phyloP scores from a whole-genome alignment of 2,113 vertebrate species.

The Riparia riparia region DNA sequence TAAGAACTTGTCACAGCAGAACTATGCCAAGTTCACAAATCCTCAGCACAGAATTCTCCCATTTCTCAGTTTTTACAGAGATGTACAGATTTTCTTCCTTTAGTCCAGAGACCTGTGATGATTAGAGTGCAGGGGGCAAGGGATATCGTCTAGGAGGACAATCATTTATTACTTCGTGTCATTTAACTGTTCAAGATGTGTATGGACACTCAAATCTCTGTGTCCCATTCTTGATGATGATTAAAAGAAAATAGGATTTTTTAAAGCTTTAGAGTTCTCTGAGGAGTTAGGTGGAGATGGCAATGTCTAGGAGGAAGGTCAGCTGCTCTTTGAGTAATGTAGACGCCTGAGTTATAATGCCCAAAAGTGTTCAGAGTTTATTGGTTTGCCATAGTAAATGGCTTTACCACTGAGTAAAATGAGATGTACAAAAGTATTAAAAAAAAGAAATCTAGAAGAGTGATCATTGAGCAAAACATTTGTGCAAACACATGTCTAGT shows the following conservation, averaged over 20 bases:
- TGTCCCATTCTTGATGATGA: neutral
- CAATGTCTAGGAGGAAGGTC: neutral
- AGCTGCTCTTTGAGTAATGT: neutral
- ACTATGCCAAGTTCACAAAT: neutral
- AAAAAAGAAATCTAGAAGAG: neutral
- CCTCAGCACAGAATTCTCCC: neutral
- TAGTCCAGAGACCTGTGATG: neutral
- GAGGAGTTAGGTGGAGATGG: neutral
- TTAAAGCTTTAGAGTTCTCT: neutral
- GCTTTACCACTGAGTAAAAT: neutral
- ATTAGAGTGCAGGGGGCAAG: neutral
- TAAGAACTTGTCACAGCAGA: neutral
- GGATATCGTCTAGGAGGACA: neutral
- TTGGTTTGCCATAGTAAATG: neutral
- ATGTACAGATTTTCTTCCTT: neutral
- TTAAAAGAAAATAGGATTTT: neutral
- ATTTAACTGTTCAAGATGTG: neutral
- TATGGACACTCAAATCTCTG: neutral
- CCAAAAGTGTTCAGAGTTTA: neutral
- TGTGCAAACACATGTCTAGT: neutral
- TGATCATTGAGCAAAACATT: neutral
- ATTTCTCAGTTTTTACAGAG: neutral
- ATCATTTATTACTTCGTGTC: neutral
- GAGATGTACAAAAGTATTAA: neutral
- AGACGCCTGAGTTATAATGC: neutral